phyloP scores from a whole-genome alignment of 2,888 invertebrate genomes.

The Nomada hirtipes region DNA sequence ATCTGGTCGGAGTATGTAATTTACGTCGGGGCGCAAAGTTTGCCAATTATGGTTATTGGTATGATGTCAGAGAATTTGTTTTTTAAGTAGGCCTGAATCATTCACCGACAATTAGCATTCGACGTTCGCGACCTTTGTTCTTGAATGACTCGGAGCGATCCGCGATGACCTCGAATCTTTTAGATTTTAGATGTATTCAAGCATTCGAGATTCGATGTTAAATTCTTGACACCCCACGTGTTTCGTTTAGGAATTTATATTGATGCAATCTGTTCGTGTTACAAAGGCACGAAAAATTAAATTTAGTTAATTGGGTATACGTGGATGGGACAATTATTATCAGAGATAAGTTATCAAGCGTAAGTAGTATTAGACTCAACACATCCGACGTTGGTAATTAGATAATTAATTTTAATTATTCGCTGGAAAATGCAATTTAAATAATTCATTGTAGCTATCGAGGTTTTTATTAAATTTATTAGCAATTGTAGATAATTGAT shows the following conservation, averaged over 20 bases:
- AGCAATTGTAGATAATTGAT: no score
- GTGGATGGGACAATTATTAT: not conserved
- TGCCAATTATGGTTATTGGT: slow-evolving; percentile 5
- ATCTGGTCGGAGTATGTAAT: not conserved
- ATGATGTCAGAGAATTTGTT: not conserved
- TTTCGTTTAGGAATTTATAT: no score
- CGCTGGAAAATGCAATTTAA: no score
- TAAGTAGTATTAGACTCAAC: no score
- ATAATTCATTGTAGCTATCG: no score
- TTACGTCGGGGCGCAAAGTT: not conserved
- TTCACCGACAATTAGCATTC: slow-evolving; percentile 21
- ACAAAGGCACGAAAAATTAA: no score
- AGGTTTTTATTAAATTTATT: no score
- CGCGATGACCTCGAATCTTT: not conserved
- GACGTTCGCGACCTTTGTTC: not conserved
- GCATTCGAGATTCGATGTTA: not conserved
- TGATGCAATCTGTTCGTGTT: no score
- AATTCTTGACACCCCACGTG: no score
- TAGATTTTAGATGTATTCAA: not conserved
- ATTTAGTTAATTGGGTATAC: not conserved
- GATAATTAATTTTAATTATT: no score
- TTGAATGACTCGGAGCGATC: not conserved
- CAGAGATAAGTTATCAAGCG: no score
- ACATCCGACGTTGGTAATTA: no score
- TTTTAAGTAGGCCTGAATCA: not conserved